Base-by-base conservation (phyloP, 2,113 vertebrate species). In the Saguinus imperator region DNA sequence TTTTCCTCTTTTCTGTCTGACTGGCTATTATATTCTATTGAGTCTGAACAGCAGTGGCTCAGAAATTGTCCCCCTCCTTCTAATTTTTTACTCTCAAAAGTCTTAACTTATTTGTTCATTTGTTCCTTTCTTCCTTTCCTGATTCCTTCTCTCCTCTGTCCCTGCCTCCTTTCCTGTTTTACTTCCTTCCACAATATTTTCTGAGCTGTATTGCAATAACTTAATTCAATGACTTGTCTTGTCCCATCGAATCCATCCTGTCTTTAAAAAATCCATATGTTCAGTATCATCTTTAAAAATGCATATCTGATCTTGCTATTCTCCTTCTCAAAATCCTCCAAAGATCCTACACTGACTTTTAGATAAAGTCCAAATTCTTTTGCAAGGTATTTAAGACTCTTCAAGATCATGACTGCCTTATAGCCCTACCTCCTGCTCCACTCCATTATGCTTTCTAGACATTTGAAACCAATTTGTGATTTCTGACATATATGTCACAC, bases 191-290 rank as follows among this genome's bases (percentile, higher is more conserved):
- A 64, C 48, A 93, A 2, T 73, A 76, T 85, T 52, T 94, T 52
- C 25, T 61, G 83, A 89, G 20, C 55, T 79, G 45, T 76, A 32
- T 18, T 70, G 27, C 48, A 89, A 48, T 48, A 92, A n/a, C n/a
- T 95, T 89, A 73, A 91, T 81, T 66, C n/a, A 70, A 8, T 68
- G n/a, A 95, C 43, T 94, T 91, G 61, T 84, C 23, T 94, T 70
- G 13, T 55, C 55, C 8, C 13, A 72, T 48, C 8, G 52, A 82
- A 72, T 45, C 17, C 32, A 66, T 16, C 3, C 43, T 87, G 9
- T 32, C 89, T 82, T 92, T 48, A 2, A 68, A 77, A 91, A 92
- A 81, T 68, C 68, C 32, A 50, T 68, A 27, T 61, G 25, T 12
- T 61, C 25, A 61, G 58, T 66, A 9, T 25, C n/a, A 70, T 89